These are phyloP conservation scores for Megamerina dolium DNA, from an alignment of 2,888 invertebrate species.

Conservation along the genomic window DNA sequence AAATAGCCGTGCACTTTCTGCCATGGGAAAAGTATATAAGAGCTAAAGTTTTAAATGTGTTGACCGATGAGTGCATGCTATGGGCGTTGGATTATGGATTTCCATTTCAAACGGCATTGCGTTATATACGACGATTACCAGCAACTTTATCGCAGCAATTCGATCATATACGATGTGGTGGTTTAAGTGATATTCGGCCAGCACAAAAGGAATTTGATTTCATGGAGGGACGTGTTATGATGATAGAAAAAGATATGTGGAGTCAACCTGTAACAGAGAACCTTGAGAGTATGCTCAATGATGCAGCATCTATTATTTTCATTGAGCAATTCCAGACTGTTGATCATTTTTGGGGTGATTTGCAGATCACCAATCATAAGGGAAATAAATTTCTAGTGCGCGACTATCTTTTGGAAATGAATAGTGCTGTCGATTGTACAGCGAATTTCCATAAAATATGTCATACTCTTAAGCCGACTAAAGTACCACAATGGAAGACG, in stretches of 20 bases:
- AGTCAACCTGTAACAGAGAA: slow-evolving; percentile 24
- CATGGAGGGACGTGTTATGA: slow-evolving; percentile 21
- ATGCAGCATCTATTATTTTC: slow-evolving; percentile 27
- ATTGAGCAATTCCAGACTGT: slow-evolving; percentile 18
- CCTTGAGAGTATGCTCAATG: slow-evolving; percentile 26
- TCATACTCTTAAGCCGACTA: slow-evolving; percentile 14
- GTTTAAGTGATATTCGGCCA: slow-evolving; percentile 22
- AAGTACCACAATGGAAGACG: slow-evolving; percentile 25
- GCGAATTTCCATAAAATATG: slow-evolving; percentile 17
- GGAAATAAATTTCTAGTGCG: slow-evolving; percentile 22
- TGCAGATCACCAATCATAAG: slow-evolving; percentile 26
- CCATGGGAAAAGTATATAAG: slow-evolving; percentile 30
- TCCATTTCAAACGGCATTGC: slow-evolving; percentile 26
- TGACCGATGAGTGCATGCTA: slow-evolving; percentile 25
- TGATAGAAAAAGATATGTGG: slow-evolving; percentile 23
- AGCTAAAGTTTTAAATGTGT: slow-evolving; percentile 20
- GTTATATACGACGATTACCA: slow-evolving; percentile 23
- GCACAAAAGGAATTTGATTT: slow-evolving; percentile 31
- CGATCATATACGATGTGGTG: slow-evolving; percentile 23
- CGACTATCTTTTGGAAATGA: slow-evolving; percentile 21
- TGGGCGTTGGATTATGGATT: slow-evolving; percentile 33
- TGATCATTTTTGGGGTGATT: slow-evolving; percentile 26
- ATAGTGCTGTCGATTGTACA: slow-evolving; percentile 9
- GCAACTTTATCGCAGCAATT: slow-evolving; percentile 11
- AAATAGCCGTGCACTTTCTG: slow-evolving; percentile 25